phyloP scores from a whole-genome alignment of 35 echinoderm and acorn worm genomes.

The Lytechinus variegatus region DNA sequence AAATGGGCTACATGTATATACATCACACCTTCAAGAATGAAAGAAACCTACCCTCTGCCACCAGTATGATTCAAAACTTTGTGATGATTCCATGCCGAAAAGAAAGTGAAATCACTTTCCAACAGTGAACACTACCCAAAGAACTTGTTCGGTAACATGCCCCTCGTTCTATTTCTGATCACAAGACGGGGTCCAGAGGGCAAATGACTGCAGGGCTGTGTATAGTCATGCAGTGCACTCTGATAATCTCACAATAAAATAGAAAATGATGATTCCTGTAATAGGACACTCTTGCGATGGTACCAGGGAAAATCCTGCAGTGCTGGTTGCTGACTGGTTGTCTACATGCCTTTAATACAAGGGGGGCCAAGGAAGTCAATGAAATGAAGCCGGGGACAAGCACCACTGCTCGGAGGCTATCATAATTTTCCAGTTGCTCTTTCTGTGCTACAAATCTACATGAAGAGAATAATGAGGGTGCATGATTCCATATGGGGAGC shows the following conservation, averaged over 20 bases:
- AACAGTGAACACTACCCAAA: background rate
- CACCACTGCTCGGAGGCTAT: background rate
- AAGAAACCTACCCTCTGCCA: background rate
- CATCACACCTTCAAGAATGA: too few relatives aligned
- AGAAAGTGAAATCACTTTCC: background rate
- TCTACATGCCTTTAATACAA: background rate
- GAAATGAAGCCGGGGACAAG: background rate
- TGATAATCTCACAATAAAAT: background rate
- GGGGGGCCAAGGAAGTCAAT: background rate
- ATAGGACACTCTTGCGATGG: background rate
- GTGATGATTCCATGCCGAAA: background rate
- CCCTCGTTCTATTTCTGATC: background rate
- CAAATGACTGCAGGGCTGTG: background rate
- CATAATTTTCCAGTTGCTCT: background rate
- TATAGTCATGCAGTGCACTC: background rate
- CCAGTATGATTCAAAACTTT: background rate
- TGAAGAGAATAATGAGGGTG: background rate
- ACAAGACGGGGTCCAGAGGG: background rate
- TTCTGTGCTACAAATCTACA: background rate
- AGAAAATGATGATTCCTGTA: background rate
- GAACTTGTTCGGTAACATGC: background rate
- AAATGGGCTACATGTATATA: too few relatives aligned
- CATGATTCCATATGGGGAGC: background rate
- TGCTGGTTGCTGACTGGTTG: background rate
- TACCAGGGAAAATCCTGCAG: background rate